Conservation (phyloP, 2,797 vertebrate genomes). For the Pipistrellus nathusii region DNA sequence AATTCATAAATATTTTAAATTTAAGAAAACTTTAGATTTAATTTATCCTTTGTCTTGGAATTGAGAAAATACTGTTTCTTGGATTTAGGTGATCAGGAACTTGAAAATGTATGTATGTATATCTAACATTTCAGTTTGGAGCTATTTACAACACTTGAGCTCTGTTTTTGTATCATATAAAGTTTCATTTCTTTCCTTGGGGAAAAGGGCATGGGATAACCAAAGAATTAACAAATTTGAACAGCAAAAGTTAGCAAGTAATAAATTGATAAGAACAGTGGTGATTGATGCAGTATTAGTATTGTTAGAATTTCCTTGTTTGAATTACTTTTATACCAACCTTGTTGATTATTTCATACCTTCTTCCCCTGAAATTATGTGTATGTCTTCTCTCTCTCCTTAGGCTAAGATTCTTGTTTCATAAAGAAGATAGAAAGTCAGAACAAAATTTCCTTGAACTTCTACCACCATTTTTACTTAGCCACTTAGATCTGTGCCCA, state of each 20-base stretch:
- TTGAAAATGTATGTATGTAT: background rate
- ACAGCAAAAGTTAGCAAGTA: background rate
- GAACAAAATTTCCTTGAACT: slow-evolving; percentile 23
- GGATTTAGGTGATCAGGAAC: background rate
- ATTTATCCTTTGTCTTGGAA: slow-evolving; percentile 3
- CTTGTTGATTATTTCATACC: background rate
- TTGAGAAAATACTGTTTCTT: background rate
- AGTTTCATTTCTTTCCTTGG: background rate
- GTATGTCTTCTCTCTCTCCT: background rate
- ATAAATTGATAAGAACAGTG: background rate
- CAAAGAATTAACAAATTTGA: background rate
- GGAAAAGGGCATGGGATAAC: background rate
- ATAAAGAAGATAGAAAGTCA: background rate
- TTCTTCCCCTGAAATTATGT: slow-evolving; percentile 26
- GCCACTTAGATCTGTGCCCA: background rate
- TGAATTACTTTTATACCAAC: background rate
- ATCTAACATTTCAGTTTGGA: slow-evolving; percentile 37
- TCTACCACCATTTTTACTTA: background rate
- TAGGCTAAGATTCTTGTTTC: background rate
- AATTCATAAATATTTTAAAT: slow-evolving; percentile 9
- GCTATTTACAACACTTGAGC: background rate
- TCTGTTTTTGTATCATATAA: background rate
- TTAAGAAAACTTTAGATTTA: background rate
- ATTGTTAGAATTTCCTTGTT: background rate
- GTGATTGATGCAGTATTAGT: background rate